Base-by-base conservation (phyloP, 2,113 vertebrate species). In the Scophthalmus maximus region DNA sequence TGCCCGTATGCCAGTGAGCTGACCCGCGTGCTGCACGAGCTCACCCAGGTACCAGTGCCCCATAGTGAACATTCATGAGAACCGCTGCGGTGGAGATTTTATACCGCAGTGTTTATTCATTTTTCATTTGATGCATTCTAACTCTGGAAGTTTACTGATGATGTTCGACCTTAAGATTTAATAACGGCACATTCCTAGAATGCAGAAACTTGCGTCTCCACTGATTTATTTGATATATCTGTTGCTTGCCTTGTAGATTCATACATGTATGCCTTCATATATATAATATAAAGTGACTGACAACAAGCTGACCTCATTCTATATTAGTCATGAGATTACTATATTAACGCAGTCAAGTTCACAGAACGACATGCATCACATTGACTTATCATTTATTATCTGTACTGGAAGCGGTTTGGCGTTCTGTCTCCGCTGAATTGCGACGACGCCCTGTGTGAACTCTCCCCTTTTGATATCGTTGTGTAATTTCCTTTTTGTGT, bases 1-100 rank as follows among this genome's bases (percentile, higher is more conserved):
- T 98, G 96, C 73, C 94, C 94, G 1, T 96, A 96, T 32, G 92
- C 93, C 69, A 95, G 94, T 53, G 93, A 96, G 76, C 86, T 95
- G 63, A 97, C 96, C 30, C 94, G 95, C 18, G 87, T 94, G 52
- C 95, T 98, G 76, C 94, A 96, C 72, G 91, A 95, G 63, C 95
- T 96, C 71, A 96, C 95, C 53, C 94, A 95, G 96, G 96, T 98
- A 92, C 1, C 2, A 1, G 6, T 7, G 2, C 14, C 6, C n/a
- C n/a, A n/a, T n/a, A n/a, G n/a, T n/a, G n/a, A n/a, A n/a, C n/a
- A n/a, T n/a, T n/a, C n/a, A n/a, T n/a, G 40, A 42, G 40, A 14
- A 12, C 34, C 14, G 36, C 36, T 40, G 14, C 14, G 14, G 6
- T 6, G 36, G 14, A 40, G 36, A 51, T 25, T 1, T 51, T 15